Percentiles rank a stretch among this genome's conserved stretches.
phyloP scores from a whole-genome alignment of 2,113 vertebrate genomes.

The Boleophthalmus pectinirostris region DNA sequence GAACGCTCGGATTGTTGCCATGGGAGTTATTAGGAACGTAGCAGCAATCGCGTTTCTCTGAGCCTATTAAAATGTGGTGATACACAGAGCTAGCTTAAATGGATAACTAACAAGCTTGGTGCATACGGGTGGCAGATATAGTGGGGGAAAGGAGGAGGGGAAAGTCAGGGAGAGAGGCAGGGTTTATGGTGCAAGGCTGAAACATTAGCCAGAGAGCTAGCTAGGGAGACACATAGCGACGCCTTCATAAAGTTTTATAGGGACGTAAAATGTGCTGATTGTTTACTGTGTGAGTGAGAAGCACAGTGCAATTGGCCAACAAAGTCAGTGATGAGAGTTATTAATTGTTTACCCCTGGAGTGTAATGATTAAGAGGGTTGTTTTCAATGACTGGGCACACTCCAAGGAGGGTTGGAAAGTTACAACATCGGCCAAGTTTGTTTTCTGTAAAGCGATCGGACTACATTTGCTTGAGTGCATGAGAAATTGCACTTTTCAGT shows the following conservation, averaged over 20 bases:
- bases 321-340: slow-evolving; percentile 48
- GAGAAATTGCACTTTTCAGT: background rate
- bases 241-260: slow-evolving; percentile 54
- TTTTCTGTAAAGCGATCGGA: background rate
- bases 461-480: background rate
- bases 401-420: slow-evolving; percentile 43
- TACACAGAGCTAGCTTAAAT: slow-evolving; percentile 22
- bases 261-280: slow-evolving; percentile 59
- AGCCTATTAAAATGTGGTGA: slow-evolving; percentile 31
- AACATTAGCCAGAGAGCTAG: slow-evolving; percentile 28
- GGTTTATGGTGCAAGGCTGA: slow-evolving; percentile 20
- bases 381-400: slow-evolving; percentile 52
- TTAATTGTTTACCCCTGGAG: slow-evolving; percentile 51
- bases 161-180: background rate
- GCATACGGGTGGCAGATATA: slow-evolving; percentile 9
- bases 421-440: slow-evolving; percentile 13
- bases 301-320: slow-evolving; percentile 41
- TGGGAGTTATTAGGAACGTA: slow-evolving; percentile 47
- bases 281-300: slow-evolving; percentile 54
- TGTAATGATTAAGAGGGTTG: slow-evolving; percentile 51
- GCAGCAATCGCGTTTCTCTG: slow-evolving; percentile 24
- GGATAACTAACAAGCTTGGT: slow-evolving; percentile 36
- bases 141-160: slow-evolving; percentile 5
- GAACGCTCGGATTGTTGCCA: slow-evolving; percentile 44
- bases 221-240: slow-evolving; percentile 9